Evolutionary conservation across 2,113 vertebrate species (phyloP).

Genomic region (Melanerpes aurifrons): DNA sequence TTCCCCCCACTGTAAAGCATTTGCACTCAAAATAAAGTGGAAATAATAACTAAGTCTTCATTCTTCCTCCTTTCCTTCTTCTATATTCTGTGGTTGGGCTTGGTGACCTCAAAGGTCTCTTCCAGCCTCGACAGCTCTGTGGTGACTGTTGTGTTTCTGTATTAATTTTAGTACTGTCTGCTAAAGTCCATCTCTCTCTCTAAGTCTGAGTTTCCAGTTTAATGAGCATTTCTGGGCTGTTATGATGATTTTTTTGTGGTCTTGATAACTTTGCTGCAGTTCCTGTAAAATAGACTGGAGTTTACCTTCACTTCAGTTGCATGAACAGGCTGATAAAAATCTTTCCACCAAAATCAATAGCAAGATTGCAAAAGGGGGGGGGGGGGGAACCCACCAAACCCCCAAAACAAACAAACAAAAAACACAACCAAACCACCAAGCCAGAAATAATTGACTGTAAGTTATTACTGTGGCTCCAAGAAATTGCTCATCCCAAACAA

Average conservation of each 20-base stretch:
- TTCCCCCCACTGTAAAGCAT: neutral
- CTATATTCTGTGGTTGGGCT: neutral
- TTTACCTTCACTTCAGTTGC: neutral
- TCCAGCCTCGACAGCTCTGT: no score
- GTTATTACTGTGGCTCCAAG: neutral
- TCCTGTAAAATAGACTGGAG: neutral
- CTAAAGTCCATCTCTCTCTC: neutral
- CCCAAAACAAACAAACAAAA: no score
- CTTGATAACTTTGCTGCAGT: neutral
- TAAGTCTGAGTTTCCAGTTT: neutral
- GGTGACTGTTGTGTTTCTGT: neutral
- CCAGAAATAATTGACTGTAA: neutral
- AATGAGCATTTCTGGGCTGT: neutral
- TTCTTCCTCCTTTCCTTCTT: neutral
- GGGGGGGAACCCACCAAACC: neutral
- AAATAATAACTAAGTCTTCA: neutral
- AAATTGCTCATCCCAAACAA: neutral
- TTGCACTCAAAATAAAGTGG: neutral
- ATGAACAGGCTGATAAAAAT: neutral
- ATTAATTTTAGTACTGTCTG: neutral
- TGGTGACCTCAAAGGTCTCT: no score
- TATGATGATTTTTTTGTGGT: neutral
- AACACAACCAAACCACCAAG: no score
- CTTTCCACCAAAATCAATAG: neutral
- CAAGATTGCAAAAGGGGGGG: neutral